Conservation (phyloP, 2,113 vertebrate species). For the Hemiprocne comata region DNA sequence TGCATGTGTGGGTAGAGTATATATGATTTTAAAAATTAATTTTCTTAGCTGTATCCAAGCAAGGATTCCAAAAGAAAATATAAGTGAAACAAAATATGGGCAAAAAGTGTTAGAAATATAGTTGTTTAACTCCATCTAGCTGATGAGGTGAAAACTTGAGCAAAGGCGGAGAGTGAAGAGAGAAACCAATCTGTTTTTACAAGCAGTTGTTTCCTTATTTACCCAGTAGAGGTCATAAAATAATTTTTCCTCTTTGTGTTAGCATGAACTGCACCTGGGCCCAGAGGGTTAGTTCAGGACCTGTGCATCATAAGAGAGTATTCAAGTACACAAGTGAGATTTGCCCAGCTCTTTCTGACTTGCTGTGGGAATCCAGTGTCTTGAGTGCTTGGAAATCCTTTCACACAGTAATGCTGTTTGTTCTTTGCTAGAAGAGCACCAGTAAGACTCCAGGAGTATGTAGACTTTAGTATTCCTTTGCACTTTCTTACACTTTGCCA, state of each 20-base stretch:
- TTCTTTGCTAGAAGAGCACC: background rate
- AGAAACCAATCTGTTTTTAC: background rate
- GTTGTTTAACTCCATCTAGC: background rate
- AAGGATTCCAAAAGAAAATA: background rate
- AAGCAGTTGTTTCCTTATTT: background rate
- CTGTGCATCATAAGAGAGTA: background rate
- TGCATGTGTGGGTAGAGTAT: background rate
- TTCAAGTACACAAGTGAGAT: background rate
- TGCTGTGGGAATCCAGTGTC: background rate
- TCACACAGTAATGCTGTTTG: background rate
- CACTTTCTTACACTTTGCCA: background rate
- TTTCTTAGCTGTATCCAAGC: background rate
- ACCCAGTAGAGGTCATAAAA: background rate
- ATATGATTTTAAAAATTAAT: background rate
- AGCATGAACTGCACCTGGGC: background rate
- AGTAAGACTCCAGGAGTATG: background rate
- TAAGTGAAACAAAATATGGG: background rate
- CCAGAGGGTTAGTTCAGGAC: background rate
- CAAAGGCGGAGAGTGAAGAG: background rate
- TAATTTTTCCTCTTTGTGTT: background rate
- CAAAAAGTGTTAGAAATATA: background rate
- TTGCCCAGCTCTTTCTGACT: background rate
- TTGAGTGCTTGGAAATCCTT: background rate
- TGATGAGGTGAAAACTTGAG: background rate
- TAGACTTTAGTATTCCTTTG: background rate